These are phyloP conservation scores for Drosophila sturtevanti DNA, from an alignment of 1,140 invertebrate genomes.

Conservation along the genomic window DNA sequence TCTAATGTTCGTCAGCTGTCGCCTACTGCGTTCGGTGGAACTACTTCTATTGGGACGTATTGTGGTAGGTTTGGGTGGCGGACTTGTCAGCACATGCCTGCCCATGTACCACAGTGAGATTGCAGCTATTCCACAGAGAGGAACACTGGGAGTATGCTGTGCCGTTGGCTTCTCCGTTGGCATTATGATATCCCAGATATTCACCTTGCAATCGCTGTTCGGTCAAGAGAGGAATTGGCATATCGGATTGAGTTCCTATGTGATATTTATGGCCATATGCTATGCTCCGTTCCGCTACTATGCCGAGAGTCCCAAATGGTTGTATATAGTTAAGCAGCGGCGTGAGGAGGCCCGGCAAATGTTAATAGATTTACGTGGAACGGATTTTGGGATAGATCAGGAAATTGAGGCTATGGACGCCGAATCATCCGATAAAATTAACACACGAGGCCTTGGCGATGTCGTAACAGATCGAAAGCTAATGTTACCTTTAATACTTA, in stretches of 20 bases:
- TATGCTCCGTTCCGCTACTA: constrained; percentile 85
- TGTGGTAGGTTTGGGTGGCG: constrained; percentile 87
- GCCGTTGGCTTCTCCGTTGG: constrained; percentile 92
- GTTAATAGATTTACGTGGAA: constrained; percentile 76
- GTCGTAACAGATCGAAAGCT: constrained; percentile 44
- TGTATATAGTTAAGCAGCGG: constrained; percentile 87
- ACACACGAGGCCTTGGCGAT: constrained; percentile 83
- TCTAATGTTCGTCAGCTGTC: constrained; percentile 85
- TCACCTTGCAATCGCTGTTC: constrained; percentile 54
- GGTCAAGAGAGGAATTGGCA: constrained; percentile 87
- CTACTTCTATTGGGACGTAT: constrained; percentile 88
- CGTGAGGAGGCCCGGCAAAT: constrained; percentile 83
- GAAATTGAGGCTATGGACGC: constrained; percentile 81
- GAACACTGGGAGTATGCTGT: constrained; percentile 91
- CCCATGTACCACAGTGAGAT: constrained; percentile 94
- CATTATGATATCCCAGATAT: constrained; percentile 89
- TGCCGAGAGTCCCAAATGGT: constrained; percentile 93
- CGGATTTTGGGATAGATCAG: constrained; percentile 65
- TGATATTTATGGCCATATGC: constrained; percentile 84
- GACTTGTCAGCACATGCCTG: constrained; percentile 89
- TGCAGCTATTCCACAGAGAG: constrained; percentile 88
- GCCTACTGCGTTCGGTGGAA: constrained; percentile 87
- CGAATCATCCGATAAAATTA: constrained; percentile 53
- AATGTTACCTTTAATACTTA: constrained; percentile 87
- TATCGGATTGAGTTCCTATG: constrained; percentile 86